Base-by-base conservation (phyloP, 2,797 vertebrate genomes). In the Bovichtus variegatus region DNA sequence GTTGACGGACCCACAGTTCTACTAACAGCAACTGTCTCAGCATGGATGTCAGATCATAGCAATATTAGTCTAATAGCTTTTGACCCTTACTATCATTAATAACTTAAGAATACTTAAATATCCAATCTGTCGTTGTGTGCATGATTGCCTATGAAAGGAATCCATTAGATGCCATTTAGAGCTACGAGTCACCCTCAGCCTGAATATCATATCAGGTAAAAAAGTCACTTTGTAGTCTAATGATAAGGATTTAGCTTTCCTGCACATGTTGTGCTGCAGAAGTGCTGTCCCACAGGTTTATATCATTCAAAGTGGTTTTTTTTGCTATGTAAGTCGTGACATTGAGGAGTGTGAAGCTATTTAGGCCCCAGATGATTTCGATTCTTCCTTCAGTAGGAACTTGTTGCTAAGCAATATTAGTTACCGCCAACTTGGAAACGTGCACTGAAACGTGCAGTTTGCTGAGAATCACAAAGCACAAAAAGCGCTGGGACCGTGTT, bases 341-440 rank as follows among this genome's bases (percentile, higher is more conserved):
- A 79, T 57, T 86, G 62, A 80, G 57, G 51, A 46, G 41, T 54
- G 63, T 0, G 7, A 71, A 83, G 74, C 12, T 41, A 47, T 78
- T 83, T 64, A 51, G 4, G 53, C 62, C 57, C 19, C 44, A 54
- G 25, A 62, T 61, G 62, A 75, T 71, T 87, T 18, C 60, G 16
- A 19, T 55, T 66, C n/a, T 59, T 69, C 16, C 34, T 71, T 40
- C 44, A 64, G 71, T 62, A 67, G 71, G 66, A 81, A 46, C 31
- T 23, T 85, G 74, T 84, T 86, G 70, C 74, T 61, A 73, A 84
- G 89, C 74, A 78, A 70, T 86, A 3, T 59, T 47, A 72, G 23
- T 71, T 72, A 49, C 77, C 88, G 59, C 6, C 41, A 57, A 53
- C 31, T 5, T 49, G 21, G 10, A 75, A 64, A 71, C 5, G 1